A percentile compares a stretch with the other conserved stretches of the same genome.
These are phyloP conservation scores for Zoanthus gigantus DNA, from an alignment of 92 coral and sea anemone species.

Conservation along the genomic window DNA sequence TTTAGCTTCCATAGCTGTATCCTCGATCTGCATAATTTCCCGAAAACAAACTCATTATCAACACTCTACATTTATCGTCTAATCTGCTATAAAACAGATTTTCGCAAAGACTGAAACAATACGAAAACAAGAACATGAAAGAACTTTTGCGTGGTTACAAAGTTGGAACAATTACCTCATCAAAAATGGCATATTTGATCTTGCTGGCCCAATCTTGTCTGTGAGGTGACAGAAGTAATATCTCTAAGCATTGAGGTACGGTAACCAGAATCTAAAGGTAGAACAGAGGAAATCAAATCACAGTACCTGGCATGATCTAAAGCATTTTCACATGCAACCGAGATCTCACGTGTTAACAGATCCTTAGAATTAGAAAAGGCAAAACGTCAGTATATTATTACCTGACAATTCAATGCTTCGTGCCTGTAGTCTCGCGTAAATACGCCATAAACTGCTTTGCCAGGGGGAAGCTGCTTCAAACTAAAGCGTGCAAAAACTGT, in stretches of 20 bases:
- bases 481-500: slow-evolving; percentile 73
- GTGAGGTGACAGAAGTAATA: slow-evolving; percentile 72
- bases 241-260: slow-evolving; percentile 84
- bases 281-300: slow-evolving; percentile 1
- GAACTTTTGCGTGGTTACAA: background rate
- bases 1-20: too few species aligned
- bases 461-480: slow-evolving; percentile 63
- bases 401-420: slow-evolving; percentile 73
- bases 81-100: too few species aligned
- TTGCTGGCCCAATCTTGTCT: slow-evolving; percentile 79
- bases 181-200: slow-evolving; percentile 79
- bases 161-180: slow-evolving; percentile 66
- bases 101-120: background rate
- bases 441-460: slow-evolving; percentile 72
- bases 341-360: too few species aligned
- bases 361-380: background rate
- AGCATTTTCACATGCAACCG: background rate
- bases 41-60: background rate
- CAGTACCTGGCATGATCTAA: background rate
- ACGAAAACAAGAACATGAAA: background rate
- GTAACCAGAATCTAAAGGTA: slow-evolving; percentile 72
- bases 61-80: background rate
- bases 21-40: too few species aligned
- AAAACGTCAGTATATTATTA: slow-evolving; percentile 33
- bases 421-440: slow-evolving; percentile 74